phyloP scores from a whole-genome alignment of 2,888 invertebrate species.

The Diabrotica balteata region DNA sequence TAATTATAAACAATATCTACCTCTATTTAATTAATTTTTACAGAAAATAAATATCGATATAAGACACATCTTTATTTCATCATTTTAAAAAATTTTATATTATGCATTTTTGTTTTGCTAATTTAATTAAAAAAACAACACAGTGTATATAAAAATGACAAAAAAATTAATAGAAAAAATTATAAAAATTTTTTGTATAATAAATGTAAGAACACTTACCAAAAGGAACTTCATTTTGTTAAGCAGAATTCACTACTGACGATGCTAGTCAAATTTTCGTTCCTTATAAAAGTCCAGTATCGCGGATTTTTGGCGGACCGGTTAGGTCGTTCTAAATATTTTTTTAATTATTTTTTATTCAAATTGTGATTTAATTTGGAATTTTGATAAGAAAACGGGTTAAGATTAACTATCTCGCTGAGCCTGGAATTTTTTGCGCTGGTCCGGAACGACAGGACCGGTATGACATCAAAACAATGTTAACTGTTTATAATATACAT shows the following conservation, averaged over 20 bases:
- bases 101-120: too few species aligned
- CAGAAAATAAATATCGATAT: too few species aligned
- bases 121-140: too few species aligned
- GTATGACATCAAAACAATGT: not conserved
- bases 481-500: too few species aligned
- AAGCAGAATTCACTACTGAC: slow-evolving; percentile 8
- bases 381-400: slow-evolving; percentile 10
- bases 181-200: too few species aligned
- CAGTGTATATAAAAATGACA: too few species aligned
- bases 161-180: too few species aligned
- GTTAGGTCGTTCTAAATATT: slow-evolving; percentile 1
- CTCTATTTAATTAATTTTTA: too few species aligned
- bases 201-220: slow-evolving; percentile 2
- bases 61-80: too few species aligned
- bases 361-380: slow-evolving; percentile 3
- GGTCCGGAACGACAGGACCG: not conserved
- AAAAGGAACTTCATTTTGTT: slow-evolving; percentile 17
- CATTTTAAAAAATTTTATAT: too few species aligned
- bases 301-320: slow-evolving; percentile 4
- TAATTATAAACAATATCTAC: too few species aligned
- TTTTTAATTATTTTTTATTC: slow-evolving; percentile 3
- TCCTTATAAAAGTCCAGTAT: slow-evolving; percentile 4
- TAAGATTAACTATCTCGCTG: not conserved
- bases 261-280: not conserved
- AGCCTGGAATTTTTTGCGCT: not conserved